Conservation (phyloP, 2,113 vertebrate species). For the Sylvia atricapilla region DNA sequence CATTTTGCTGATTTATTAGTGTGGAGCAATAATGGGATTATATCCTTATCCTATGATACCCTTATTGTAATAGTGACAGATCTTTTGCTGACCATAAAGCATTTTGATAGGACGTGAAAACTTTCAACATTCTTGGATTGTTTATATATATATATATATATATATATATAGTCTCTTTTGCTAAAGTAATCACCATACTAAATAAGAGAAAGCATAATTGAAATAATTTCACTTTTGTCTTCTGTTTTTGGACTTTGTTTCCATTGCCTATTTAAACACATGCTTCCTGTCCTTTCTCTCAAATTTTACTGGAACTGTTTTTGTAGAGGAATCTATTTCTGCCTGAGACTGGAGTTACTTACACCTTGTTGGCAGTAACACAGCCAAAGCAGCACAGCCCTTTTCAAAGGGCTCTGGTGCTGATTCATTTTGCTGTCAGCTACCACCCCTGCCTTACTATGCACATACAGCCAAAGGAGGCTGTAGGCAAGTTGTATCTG, state of each 20-base stretch:
- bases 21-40: not conserved
- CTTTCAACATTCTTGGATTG: not conserved
- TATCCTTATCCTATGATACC: not conserved
- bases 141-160: not conserved
- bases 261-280: not conserved
- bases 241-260: not conserved
- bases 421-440: not conserved
- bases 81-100: not conserved
- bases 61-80: not conserved
- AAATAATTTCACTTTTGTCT: not conserved
- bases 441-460: not conserved
- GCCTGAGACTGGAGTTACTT: accelerated
- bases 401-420: not conserved
- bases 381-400: not conserved
- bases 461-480: not conserved
- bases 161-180: not conserved
- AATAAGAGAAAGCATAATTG: not conserved
- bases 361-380: not conserved
- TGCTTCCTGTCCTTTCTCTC: not conserved
- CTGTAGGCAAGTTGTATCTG: not conserved
- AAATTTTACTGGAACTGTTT: not conserved
- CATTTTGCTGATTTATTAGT: not conserved
- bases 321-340: not conserved
- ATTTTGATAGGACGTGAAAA: not conserved
- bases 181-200: not conserved